Base-by-base conservation (phyloP, 2,888 invertebrate species). In the Augiades crinisus region DNA sequence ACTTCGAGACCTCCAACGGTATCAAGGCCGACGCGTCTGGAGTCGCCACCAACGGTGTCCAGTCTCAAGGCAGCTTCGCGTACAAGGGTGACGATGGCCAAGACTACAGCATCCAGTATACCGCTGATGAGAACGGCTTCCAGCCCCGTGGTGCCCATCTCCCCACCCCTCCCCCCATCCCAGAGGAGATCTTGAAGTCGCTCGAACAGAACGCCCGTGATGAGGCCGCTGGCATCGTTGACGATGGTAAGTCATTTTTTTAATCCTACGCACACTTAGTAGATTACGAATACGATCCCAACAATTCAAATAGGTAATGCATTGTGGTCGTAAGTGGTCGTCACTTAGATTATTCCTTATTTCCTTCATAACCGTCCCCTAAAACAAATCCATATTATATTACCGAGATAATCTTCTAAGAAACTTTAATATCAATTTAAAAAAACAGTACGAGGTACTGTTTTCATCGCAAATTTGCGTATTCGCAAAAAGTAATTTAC, bases 1-100 rank as follows among this genome's bases (percentile, higher is more conserved):
- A 88, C 63, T 89, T 85, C 56, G 89, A 89, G 56, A 89, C 89
- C 1, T 88, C 88, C 2, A 89, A 89, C 61, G 89, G 89, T 0
- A 89, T 89, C 68, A 79, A 82, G 16, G 89, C 89, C 70, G 87
- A 89, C 21, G 89, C 89, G 0, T 70, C 75, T 4, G 89, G 89
- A 5, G 82, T 85, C 0, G 89, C 88, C 33, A 83, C 87, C 12
- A 87, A 88, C 16, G 89, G 89, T 1, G 88, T 89, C 0, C 88
- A 88, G 62, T 84, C 85, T n/a, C 84, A 87, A 19, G 89, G 89
- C 4, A 84, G 83, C 72, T 89, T 87, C 62, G 75, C 75, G 0
- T 89, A 88, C 79, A 88, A 87, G 72, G 89, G 89, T 19, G 87
- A 88, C 46, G 89, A 89, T 68, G 89, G 89, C 36, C 88, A 88